Evolutionary conservation across 2,113 vertebrate species (phyloP), one percentile per base, ranked within the genome.

Genomic region (Phalacrocorax aristotelis): DNA sequence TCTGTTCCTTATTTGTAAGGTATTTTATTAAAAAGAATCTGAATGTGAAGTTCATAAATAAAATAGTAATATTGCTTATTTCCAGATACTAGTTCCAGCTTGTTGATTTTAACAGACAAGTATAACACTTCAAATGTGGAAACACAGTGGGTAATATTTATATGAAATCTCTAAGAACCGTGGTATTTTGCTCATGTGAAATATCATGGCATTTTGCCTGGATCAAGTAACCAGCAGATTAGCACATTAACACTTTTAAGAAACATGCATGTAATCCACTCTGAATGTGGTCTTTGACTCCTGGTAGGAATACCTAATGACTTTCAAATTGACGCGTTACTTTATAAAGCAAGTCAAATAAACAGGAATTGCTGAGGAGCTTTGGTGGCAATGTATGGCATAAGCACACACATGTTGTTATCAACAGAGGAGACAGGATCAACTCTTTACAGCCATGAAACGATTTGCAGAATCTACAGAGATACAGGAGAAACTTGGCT

Each of bases 161-260:
- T 98, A 97, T 92, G 97, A 98, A 98, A 98, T 97, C 96, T 98
- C 97, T 92, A 97, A 97, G 97, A 98, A 98, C 96, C 55, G n/a
- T 98, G 97, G 96, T 97, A 97, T 98, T 96, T 98, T 98, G 98
- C 96, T 98, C 98, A 95, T 97, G 97, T 95, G 94, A 96, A 98
- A 98, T 97, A 99, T 98, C 87, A 93, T 98, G 98, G 98, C 98
- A 97, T 98, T 97, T 97, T 98, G 98, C 98, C 99, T 99, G 98
- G 98, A 99, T 98, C 98, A 97, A 98, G 98, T 98, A 99, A 99
- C 98, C 98, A 99, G 98, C 98, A 99, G 98, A 99, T 99, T 99
- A 99, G 98, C 99, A 99, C 99, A 99, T 99, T 99, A 99, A 98
- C 99, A 98, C 99, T 98, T 98, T 97, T 96, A 96, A 94, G 96